Evolutionary conservation across 2,113 vertebrate genomes (phyloP).

Genomic region (Columba janthina): DNA sequence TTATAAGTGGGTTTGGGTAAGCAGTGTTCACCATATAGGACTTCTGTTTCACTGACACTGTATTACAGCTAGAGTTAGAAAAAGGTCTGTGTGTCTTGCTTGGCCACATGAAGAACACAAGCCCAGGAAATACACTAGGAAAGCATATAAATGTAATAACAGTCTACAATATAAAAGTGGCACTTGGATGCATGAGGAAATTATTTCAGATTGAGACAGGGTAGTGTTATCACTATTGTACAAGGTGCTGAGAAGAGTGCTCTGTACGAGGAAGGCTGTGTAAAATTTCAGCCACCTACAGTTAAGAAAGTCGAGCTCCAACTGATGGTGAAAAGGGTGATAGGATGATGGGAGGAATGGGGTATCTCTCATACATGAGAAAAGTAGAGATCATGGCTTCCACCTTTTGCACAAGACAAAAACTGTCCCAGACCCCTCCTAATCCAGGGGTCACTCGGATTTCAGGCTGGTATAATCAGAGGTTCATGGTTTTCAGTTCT

Average conservation of each 20-base stretch:
- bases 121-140: not conserved
- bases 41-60: not conserved
- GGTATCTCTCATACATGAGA: not conserved
- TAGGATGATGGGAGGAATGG: not conserved
- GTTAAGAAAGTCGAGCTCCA: not conserved
- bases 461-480: not conserved
- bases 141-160: not conserved
- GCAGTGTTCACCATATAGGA: not conserved
- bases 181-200: not conserved
- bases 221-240: not conserved
- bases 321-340: not conserved
- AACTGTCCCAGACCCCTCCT: not conserved
- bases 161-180: not conserved
- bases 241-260: not conserved
- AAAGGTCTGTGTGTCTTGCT: not conserved
- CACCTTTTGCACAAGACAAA: not conserved
- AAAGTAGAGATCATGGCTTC: not conserved
- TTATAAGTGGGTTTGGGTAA: not conserved
- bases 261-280: not conserved
- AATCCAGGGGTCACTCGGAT: not conserved
- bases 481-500: not conserved
- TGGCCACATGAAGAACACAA: not conserved
- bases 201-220: not conserved
- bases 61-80: not conserved
- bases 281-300: not conserved